Base-by-base conservation (phyloP, 2,888 invertebrate genomes). In the Meandrusa payeni region DNA sequence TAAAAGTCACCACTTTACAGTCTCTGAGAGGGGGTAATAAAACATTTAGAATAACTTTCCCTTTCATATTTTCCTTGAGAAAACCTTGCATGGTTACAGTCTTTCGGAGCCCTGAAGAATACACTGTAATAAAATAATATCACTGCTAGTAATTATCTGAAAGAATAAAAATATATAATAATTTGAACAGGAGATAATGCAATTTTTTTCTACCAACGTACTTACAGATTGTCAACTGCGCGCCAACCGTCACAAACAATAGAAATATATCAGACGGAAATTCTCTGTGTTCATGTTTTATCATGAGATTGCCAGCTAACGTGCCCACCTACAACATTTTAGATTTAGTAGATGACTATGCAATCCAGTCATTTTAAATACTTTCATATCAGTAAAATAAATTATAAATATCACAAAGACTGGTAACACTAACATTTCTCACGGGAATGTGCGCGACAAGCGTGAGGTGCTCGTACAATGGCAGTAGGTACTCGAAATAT, bases 381-480 rank as follows among this genome's bases (percentile, higher is more conserved):
- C n/a, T n/a, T n/a, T n/a, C n/a, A n/a, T n/a, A n/a, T n/a, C n/a
- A n/a, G n/a, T n/a, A n/a, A n/a, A n/a, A n/a, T n/a, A n/a, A n/a
- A n/a, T n/a, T n/a, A n/a, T n/a, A n/a, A n/a, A n/a, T n/a, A n/a
- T n/a, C n/a, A n/a, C n/a, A n/a, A 15, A 15, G 2, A 15, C 15
- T 2, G 4, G 2, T 4, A 15, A 15, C 17, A 69, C 90, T 86
- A 76, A 93, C 93, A 75, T 94, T 94, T 78, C 94, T 82, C 1
- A 95, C 91, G 7, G 93, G 91, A 36, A 92, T 89, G 69, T 92
- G 92, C n/a, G 94, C 94, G 3, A 94, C 90, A 33, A 92, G 67
- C 59, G 92, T 90, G 32, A 94, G 74, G 62, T 94, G 94, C 23
- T 91, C 83, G 12, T 89, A 90, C 22, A 94, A 67, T 41, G 88